phyloP scores from a whole-genome alignment of 1,140 invertebrate genomes.

The Meloidogyne floridensis region DNA sequence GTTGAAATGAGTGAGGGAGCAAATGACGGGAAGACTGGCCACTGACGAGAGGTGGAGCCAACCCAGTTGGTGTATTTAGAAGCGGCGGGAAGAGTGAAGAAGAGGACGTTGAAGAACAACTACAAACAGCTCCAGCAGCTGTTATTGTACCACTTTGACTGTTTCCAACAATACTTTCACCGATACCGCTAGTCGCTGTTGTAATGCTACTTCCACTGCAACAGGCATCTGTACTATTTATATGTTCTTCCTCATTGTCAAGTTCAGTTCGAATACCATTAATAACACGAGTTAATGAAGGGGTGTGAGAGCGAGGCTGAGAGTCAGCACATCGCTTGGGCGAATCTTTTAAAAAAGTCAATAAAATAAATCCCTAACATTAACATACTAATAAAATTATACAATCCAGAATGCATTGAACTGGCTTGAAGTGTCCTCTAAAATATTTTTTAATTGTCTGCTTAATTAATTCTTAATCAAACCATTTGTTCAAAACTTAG shows the following conservation, averaged over 20 bases:
- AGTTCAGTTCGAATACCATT: not conserved
- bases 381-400: conserved; percentile 38
- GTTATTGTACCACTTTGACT: not conserved
- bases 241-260: not conserved
- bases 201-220: conserved; percentile 12
- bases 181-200: conserved; percentile 24
- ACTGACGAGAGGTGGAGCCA: not conserved
- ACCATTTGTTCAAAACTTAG: conserved; percentile 43
- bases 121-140: conserved; percentile 7
- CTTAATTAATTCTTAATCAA: conserved; percentile 6
- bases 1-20: conserved; percentile 25
- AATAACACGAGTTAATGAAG: conserved; percentile 22
- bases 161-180: not conserved
- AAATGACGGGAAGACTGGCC: conserved; percentile 6
- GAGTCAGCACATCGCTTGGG: not conserved
- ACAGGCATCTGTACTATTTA: not conserved
- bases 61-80: not conserved
- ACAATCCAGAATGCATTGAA: conserved; percentile 44
- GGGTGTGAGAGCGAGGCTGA: conserved; percentile 34
- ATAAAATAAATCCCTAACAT: not conserved
- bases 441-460: not conserved
- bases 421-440: conserved; percentile 45
- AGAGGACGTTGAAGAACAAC: conserved; percentile 12
- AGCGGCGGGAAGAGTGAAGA: conserved; percentile 33
- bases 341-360: not conserved